Conservation (phyloP, 1,140 invertebrate genomes). For the Bombus sibiricus region DNA sequence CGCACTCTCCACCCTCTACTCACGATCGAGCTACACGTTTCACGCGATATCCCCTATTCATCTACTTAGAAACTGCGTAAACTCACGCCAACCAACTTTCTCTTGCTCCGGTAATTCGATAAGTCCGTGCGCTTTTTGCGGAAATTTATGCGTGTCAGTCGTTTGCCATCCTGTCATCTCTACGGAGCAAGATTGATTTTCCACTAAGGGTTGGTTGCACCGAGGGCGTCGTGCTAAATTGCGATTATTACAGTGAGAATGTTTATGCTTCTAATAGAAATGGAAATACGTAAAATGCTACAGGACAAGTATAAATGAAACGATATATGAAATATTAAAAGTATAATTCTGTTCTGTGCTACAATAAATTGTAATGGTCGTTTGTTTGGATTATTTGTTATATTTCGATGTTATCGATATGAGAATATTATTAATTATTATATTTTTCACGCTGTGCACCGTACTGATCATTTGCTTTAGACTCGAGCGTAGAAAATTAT, state of each 20-base stretch:
- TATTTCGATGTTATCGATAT: too few species aligned
- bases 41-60: conserved; percentile 57
- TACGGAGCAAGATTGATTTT: conserved; percentile 32
- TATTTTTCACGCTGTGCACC: too few species aligned
- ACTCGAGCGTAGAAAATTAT: too few species aligned
- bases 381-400: too few species aligned
- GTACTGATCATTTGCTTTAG: too few species aligned
- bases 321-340: too few species aligned
- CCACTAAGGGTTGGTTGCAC: not conserved
- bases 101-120: conserved; percentile 50
- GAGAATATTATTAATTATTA: too few species aligned
- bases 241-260: not conserved
- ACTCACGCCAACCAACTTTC: conserved; percentile 50
- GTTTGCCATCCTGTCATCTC: conserved; percentile 3
- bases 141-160: conserved; percentile 56
- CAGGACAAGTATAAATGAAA: not conserved
- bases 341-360: too few species aligned
- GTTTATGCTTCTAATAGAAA: not conserved
- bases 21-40: conserved; percentile 57
- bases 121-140: conserved; percentile 55
- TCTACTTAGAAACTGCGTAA: conserved; percentile 64
- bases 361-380: too few species aligned
- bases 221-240: not conserved
- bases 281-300: not conserved
- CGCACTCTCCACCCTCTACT: conserved; percentile 77